These are phyloP conservation scores for Uromys caudimaculatus DNA, from an alignment of 2,797 vertebrate genomes.

Conservation along the genomic window DNA sequence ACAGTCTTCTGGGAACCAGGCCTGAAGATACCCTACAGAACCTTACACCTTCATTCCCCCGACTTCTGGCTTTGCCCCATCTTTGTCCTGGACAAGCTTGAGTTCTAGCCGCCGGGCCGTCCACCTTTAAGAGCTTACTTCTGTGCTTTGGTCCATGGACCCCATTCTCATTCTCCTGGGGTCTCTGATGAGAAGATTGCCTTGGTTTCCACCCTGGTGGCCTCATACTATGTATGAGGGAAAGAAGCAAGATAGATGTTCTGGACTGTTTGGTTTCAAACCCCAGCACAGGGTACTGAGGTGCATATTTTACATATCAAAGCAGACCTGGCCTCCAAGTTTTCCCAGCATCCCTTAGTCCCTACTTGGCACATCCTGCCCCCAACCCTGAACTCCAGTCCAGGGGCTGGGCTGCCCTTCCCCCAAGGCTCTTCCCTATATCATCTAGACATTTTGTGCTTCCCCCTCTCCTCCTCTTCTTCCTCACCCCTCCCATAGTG, in stretches of 20 bases:
- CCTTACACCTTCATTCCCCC: neutral
- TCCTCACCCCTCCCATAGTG: too few relatives aligned
- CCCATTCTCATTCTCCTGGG: neutral
- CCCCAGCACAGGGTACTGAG: neutral
- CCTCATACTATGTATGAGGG: neutral
- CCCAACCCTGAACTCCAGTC: neutral
- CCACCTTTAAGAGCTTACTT: neutral
- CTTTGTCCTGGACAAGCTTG: neutral
- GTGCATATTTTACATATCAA: neutral
- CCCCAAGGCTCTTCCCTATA: neutral
- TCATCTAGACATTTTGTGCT: neutral
- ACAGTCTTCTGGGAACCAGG: neutral
- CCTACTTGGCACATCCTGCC: neutral
- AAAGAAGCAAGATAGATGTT: neutral
- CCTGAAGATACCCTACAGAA: neutral
- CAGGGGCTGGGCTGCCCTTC: neutral
- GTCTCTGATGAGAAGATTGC: conserved; percentile 1
- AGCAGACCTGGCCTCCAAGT: neutral
- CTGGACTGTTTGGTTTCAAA: neutral
- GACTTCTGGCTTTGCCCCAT: neutral
- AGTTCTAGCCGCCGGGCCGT: neutral
- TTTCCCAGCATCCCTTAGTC: neutral
- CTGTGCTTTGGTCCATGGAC: neutral
- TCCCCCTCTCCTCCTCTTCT: too few relatives aligned
- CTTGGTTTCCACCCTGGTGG: neutral